Conservation (phyloP, 2,888 invertebrate species). For the Eupithecia insigniata region DNA sequence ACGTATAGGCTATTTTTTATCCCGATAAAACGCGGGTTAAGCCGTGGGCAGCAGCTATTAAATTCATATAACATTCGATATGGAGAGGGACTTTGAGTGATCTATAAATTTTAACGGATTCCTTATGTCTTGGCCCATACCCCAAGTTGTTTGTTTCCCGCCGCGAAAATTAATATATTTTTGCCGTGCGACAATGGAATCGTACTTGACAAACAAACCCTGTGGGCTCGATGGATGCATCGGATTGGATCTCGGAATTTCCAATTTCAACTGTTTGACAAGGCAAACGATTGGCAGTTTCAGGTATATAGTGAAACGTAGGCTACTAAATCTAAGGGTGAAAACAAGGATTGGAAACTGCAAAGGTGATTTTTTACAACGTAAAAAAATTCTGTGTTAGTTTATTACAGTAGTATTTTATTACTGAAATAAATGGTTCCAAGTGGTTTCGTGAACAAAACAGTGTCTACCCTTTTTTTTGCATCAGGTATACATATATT, state of each 20-base stretch:
- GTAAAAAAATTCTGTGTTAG: background rate
- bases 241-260: slow-evolving; percentile 33
- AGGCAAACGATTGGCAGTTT: slow-evolving; percentile 24
- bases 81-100: background rate
- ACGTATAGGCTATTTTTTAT: no score
- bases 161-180: slow-evolving; percentile 45
- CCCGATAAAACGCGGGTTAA: no score
- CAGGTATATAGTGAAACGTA: no score
- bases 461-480: background rate
- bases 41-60: no score
- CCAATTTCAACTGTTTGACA: slow-evolving; percentile 34
- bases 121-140: slow-evolving; percentile 20
- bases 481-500: no score
- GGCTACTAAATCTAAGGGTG: no score
- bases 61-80: no score
- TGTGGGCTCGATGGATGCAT: slow-evolving; percentile 27
- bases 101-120: background rate
- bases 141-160: slow-evolving; percentile 36
- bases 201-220: slow-evolving; percentile 36
- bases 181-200: slow-evolving; percentile 34
- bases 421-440: background rate
- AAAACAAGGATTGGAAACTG: background rate
- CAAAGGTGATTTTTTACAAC: background rate
- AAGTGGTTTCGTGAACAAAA: background rate
- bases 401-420: background rate